Base-by-base conservation (phyloP, 2,797 vertebrate species). In the Pangasius larnaudii region DNA sequence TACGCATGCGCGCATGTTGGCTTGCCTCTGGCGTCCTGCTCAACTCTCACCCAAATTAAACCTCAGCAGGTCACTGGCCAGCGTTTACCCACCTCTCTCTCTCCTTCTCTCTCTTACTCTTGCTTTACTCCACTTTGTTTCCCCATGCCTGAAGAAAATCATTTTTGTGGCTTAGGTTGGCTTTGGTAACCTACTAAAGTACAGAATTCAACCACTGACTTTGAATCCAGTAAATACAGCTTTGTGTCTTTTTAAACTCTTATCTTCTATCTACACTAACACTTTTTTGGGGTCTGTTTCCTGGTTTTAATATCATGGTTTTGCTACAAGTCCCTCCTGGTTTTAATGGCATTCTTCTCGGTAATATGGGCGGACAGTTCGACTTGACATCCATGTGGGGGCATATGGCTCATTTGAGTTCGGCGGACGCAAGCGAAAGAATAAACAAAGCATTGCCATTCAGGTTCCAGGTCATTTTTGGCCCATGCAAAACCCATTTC, bases 41-140 rank as follows among this genome's bases (percentile, higher is more conserved):
- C 94, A 95, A 95, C 95, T 95, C 94, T 95, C 94, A 95, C 95
- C 95, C 92, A 96, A 94, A 96, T 95, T 92, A 95, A 95, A 94
- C 93, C 93, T 93, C 91, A 86, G 91, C 91, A 90, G 91, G 92
- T 93, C 90, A 87, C 91, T 94, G 89, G 90, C 88, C 94, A 88
- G 86, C 71, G 51, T 87, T 93, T 91, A 90, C 93, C 85, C 84
- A 79, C 59, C 58, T 86, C 86, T 79, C 65, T 56, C 71, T 71
- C 30, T 82, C 58, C 69, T 63, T 84, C 61, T 81, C 84, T 91
- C 87, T 91, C 91, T 93, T 18, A 33, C 77, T 59, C 27, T 49
- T 65, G 36, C 88, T 89, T 94, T 94, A 93, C 80, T 82, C 74
- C 94, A 94, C 93, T 95, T 95, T 95, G 94, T 94, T 95, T 94